These are phyloP conservation scores for Gymnorhina tibicen DNA, from an alignment of 2,113 vertebrate genomes.

Conservation along the genomic window DNA sequence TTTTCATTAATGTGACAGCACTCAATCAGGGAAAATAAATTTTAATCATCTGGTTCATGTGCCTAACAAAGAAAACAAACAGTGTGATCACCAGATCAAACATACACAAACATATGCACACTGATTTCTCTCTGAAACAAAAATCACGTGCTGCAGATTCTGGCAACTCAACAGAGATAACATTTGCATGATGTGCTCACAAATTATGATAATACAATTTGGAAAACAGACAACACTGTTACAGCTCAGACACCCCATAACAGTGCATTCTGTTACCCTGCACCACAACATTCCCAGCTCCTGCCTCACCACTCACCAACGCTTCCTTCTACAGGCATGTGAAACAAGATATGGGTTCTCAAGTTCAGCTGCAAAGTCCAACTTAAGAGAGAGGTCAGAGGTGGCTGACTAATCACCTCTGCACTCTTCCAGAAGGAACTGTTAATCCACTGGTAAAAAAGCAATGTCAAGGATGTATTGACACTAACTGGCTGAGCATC, in stretches of 20 bases:
- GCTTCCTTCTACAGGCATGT: rapidly evolving
- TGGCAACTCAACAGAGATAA: not conserved
- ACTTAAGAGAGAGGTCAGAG: conserved; percentile 18
- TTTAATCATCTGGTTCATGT: not conserved
- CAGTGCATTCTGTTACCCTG: not conserved
- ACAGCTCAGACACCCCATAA: rapidly evolving
- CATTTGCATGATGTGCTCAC: not conserved
- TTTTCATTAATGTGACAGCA: not conserved
- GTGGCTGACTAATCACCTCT: conserved; percentile 15
- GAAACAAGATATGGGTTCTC: conserved; percentile 24
- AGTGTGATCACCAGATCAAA: not conserved
- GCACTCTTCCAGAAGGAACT: not conserved
- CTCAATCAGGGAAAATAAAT: not conserved
- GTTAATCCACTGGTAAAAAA: conserved; percentile 15
- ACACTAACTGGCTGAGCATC: not conserved
- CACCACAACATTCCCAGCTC: not conserved
- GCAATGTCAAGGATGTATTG: not conserved
- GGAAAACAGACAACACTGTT: not conserved
- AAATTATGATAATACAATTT: not conserved
- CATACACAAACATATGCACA: rapidly evolving
- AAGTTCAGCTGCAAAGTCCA: conserved; percentile 46
- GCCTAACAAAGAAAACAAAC: not conserved
- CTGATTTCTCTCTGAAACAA: not conserved
- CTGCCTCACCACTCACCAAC: not conserved
- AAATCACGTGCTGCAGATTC: not conserved